These are phyloP conservation scores for Cecidostiba fungosa DNA, from an alignment of 2,888 invertebrate genomes.

Conservation along the genomic window DNA sequence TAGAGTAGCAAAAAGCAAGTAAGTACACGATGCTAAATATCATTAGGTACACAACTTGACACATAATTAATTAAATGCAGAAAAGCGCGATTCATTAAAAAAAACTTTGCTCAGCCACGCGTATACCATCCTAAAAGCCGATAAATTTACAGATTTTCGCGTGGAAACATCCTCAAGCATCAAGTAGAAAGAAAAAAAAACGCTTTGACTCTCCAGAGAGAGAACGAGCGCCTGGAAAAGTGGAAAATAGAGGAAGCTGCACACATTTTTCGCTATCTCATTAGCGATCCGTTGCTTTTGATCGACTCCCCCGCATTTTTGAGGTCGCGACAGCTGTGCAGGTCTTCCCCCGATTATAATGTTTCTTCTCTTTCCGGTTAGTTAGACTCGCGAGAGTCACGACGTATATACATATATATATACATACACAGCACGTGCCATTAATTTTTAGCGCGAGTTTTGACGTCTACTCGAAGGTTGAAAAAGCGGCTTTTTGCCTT, in stretches of 20 bases:
- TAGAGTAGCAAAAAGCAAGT: too few species aligned
- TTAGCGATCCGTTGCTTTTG: constrained; percentile 54
- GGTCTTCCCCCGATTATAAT: constrained; percentile 42
- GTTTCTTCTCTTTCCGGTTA: constrained; percentile 47
- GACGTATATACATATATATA: background rate
- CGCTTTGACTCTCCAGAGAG: constrained; percentile 24
- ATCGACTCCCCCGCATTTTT: constrained; percentile 43
- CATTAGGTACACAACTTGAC: constrained; percentile 5
- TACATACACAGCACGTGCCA: background rate
- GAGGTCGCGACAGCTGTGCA: constrained; percentile 48
- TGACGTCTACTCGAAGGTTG: background rate
- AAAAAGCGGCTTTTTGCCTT: constrained; percentile 20
- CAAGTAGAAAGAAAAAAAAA: constrained; percentile 1
- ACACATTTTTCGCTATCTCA: constrained; percentile 58
- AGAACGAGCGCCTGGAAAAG: background rate
- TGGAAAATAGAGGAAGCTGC: constrained; percentile 16
- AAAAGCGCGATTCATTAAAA: constrained; percentile 43
- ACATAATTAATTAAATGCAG: constrained; percentile 32
- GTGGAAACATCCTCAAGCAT: constrained; percentile 24
- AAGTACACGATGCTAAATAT: background rate
- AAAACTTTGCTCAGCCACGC: background rate
- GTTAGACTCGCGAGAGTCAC: constrained; percentile 45
- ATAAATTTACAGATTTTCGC: constrained; percentile 40
- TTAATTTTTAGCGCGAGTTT: constrained; percentile 52
- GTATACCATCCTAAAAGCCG: background rate